phyloP scores from a whole-genome alignment of 2,797 vertebrate species.

The Enteromius paludinosus region DNA sequence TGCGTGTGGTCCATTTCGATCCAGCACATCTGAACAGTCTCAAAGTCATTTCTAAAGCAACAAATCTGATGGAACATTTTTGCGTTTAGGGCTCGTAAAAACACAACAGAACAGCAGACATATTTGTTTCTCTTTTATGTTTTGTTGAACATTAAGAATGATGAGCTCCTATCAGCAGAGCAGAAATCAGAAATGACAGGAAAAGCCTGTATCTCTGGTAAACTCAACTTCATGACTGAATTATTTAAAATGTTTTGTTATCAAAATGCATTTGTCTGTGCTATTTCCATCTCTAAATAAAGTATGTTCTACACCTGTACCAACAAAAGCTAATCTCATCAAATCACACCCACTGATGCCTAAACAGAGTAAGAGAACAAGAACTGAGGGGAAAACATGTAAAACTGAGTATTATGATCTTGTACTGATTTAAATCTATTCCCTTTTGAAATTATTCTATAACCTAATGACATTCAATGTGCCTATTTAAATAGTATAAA shows the following conservation, averaged over 20 bases:
- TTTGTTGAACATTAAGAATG: slow-evolving; percentile 10
- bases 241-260: slow-evolving; percentile 37
- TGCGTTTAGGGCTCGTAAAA: not conserved
- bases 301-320: slow-evolving; percentile 40
- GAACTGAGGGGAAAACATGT: not conserved
- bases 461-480: not conserved
- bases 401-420: not conserved
- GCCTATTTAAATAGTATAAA: not conserved
- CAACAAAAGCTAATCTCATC: slow-evolving; percentile 14
- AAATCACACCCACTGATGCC: slow-evolving; percentile 6
- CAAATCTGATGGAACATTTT: slow-evolving; percentile 4
- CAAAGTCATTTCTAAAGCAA: slow-evolving; percentile 18
- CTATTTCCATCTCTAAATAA: slow-evolving; percentile 18
- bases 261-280: slow-evolving; percentile 26
- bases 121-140: slow-evolving; percentile 6
- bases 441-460: not conserved
- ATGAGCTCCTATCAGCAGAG: slow-evolving; percentile 17
- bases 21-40: slow-evolving; percentile 12
- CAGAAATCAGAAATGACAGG: slow-evolving; percentile 10
- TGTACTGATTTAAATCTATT: not conserved
- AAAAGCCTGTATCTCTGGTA: not conserved
- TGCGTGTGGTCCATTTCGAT: slow-evolving; percentile 6
- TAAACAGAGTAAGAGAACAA: not conserved
- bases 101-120: not conserved
- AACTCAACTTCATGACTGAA: slow-evolving; percentile 34